phyloP scores from a whole-genome alignment of 2,113 vertebrate genomes.

The Rostratula benghalensis region DNA sequence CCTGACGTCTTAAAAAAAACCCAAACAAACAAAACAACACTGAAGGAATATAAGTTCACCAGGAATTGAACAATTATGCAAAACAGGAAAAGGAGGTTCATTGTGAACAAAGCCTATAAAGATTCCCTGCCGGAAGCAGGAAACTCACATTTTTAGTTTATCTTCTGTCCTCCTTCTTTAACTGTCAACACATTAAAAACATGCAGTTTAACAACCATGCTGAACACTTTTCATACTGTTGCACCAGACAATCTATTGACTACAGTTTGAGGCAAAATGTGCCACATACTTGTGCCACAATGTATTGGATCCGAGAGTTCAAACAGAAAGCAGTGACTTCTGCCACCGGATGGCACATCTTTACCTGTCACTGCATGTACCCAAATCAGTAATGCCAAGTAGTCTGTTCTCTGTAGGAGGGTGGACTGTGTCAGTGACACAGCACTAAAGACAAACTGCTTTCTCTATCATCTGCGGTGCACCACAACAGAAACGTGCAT shows the following conservation, averaged over 20 bases:
- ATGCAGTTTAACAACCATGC: slow-evolving; percentile 75
- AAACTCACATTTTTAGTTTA: slow-evolving; percentile 76
- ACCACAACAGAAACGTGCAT: slow-evolving; percentile 68
- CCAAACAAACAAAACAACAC: no score
- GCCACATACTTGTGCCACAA: background rate
- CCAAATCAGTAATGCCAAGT: background rate
- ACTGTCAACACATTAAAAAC: slow-evolving; percentile 79
- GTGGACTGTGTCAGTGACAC: background rate
- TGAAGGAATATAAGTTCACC: slow-evolving; percentile 3
- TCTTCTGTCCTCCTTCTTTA: slow-evolving; percentile 77
- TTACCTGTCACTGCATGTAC: background rate
- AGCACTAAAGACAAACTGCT: background rate
- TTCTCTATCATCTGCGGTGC: background rate
- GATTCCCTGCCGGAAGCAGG: slow-evolving; percentile 68
- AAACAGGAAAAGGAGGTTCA: slow-evolving; percentile 42
- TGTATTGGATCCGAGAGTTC: background rate
- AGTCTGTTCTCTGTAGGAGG: background rate
- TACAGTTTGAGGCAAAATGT: background rate
- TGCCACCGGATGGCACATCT: background rate
- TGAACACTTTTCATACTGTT: slow-evolving; percentile 21
- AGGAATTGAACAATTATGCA: background rate
- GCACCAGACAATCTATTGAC: background rate
- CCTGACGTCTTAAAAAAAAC: background rate
- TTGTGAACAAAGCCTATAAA: slow-evolving; percentile 47
- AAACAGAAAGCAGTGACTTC: slow-evolving; percentile 7